These are phyloP conservation scores for Hippocampus abdominalis DNA, from an alignment of 2,113 vertebrate species.

Conservation along the genomic window DNA sequence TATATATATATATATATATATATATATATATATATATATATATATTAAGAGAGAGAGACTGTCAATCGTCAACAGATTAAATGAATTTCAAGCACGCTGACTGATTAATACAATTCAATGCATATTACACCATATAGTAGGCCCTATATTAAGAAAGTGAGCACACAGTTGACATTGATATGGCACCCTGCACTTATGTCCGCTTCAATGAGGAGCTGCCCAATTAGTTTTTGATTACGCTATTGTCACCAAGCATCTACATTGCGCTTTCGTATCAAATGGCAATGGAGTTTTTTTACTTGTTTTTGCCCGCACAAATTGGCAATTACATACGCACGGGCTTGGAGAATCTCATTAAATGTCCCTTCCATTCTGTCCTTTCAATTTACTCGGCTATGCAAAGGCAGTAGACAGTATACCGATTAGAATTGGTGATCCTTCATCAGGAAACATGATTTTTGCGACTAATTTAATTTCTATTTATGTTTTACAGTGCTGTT, in stretches of 20 bases:
- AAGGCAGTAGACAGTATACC: not conserved
- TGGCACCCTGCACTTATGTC: not conserved
- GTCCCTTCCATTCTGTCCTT: not conserved
- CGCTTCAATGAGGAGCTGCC: not conserved
- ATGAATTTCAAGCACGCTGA: not conserved
- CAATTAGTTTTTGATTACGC: not conserved
- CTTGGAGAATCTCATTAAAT: conserved; percentile 17
- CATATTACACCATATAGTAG: not conserved
- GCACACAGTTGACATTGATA: not conserved
- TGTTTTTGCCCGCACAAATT: conserved; percentile 4
- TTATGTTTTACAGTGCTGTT: not conserved
- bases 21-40: too few species aligned
- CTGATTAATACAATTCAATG: not conserved
- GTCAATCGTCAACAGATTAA: too few species aligned
- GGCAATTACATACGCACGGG: not conserved
- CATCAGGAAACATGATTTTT: conserved; percentile 14
- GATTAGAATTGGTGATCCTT: not conserved
- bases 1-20: too few species aligned
- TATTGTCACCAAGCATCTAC: not conserved
- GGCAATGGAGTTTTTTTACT: not conserved
- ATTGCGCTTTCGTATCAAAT: conserved; percentile 1
- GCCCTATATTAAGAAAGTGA: not conserved
- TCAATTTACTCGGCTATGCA: not conserved
- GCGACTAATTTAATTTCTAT: conserved; percentile 1
- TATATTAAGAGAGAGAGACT: too few species aligned